These are phyloP conservation scores for Carposina sasakii DNA, from an alignment of 1,140 invertebrate genomes.

Conservation along the genomic window DNA sequence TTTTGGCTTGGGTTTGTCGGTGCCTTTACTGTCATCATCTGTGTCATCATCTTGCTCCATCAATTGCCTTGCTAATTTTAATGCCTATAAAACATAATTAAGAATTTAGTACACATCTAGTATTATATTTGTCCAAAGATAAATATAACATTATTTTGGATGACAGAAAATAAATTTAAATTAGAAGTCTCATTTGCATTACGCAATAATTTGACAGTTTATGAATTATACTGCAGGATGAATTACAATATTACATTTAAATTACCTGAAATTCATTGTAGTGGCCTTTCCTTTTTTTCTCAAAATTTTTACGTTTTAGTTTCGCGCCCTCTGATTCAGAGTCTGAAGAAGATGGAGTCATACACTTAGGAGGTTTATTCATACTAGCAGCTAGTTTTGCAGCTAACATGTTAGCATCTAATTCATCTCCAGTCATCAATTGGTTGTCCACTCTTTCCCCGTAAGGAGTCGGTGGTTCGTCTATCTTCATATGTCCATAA, in stretches of 20 bases:
- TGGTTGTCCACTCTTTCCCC: conserved; percentile 80
- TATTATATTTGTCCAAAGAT: not conserved
- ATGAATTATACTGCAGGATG: conserved; percentile 9
- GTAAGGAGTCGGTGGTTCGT: conserved; percentile 98
- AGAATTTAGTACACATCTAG: not conserved
- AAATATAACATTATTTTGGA: too few relatives aligned
- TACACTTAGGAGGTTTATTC: conserved; percentile 61
- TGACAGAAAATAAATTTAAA: not conserved
- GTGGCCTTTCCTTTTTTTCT: conserved; percentile 94
- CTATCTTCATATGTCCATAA: conserved; percentile 99
- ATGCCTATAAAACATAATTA: conserved; percentile 72
- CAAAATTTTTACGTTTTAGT: conserved; percentile 83
- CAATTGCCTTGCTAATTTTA: conserved; percentile 91
- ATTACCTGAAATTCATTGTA: conserved; percentile 96
- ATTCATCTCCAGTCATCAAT: conserved; percentile 79
- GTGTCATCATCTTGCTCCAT: conserved; percentile 93
- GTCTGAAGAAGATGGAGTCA: conserved; percentile 71
- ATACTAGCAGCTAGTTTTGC: conserved; percentile 77
- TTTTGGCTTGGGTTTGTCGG: conserved; percentile 23
- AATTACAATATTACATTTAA: too few relatives aligned
- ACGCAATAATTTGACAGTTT: not conserved
- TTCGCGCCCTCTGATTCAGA: conserved; percentile 78
- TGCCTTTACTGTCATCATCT: conserved; percentile 78
- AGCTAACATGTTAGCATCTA: conserved; percentile 85
- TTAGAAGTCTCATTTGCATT: not conserved